Evolutionary conservation across 1,140 invertebrate genomes (phyloP), one percentile per base, ranked within the genome.

Genomic region (Protaetia brevitarsis): DNA sequence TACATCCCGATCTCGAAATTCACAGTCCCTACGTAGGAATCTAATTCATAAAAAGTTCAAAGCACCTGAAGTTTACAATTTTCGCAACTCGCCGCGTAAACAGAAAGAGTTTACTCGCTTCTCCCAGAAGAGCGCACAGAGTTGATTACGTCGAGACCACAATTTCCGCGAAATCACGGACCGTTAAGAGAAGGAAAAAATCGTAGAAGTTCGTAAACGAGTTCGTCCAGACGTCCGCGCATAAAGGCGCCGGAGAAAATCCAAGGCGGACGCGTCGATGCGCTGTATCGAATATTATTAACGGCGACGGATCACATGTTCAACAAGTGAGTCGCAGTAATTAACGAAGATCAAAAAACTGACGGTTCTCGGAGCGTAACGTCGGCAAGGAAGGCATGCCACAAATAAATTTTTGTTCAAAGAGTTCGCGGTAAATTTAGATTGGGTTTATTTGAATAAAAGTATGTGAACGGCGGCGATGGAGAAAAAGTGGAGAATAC

Each of bases 301-400:
- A n/a, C n/a, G n/a, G n/a, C n/a, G n/a, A 13, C 19, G 11, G 1
- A 34, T 51, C 19, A 19, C 13, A 23, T 26, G 41, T 19, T 51
- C 41, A 51, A 51, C 41, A 51, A 51, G 41, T 51, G 41, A 51
- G n/a, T 37, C 34, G 11, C 41, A 23, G 41, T 51, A 51, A 51
- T 51, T 51, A 51, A 51, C 41, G 19, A 51, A 51, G 41, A 51
- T 51, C 41, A 51, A 51, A 41, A 51, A 51, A 51, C 16, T 6
- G n/a, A n/a, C n/a, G n/a, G n/a, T n/a, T n/a, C n/a, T n/a, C n/a
- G n/a, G n/a, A n/a, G n/a, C n/a, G n/a, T n/a, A n/a, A n/a, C n/a
- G n/a, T 19, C 41, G 41, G 16, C 26, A 34, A 23, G 41, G 41
- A 51, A 51, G 19, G 41, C 6, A 21, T 6, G 7, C 41, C 19